Percentiles rank a stretch among this genome's conserved stretches.
Evolutionary conservation across 2,113 vertebrate genomes (phyloP).

Genomic region (Callipepla californica): DNA sequence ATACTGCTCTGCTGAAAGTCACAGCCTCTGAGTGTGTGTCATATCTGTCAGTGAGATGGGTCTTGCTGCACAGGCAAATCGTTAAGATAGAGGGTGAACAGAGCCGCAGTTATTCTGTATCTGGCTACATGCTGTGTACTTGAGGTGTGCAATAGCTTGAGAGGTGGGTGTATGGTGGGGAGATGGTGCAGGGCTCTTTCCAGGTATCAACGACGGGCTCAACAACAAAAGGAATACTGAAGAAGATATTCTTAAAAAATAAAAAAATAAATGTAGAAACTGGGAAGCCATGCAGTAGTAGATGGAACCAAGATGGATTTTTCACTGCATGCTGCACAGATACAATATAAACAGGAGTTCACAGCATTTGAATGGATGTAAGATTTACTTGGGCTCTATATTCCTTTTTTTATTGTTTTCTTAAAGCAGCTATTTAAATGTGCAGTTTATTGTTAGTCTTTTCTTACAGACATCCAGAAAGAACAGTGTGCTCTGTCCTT

Average conservation of each 20-base stretch:
- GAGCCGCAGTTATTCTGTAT: not conserved
- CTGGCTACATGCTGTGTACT: rapidly evolving
- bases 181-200: not conserved
- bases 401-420: not conserved
- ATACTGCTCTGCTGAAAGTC: not conserved
- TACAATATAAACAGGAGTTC: not conserved
- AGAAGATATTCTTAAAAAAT: not conserved
- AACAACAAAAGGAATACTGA: not conserved
- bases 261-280: not conserved
- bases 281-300: not conserved
- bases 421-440: not conserved
- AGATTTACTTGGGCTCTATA: not conserved
- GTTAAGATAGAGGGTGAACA: not conserved
- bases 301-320: not conserved
- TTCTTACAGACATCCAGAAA: not conserved
- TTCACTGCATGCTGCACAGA: not conserved
- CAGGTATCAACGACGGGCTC: not conserved
- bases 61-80: not conserved
- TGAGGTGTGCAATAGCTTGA: not conserved
- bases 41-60: not conserved
- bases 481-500: not conserved
- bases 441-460: not conserved
- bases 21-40: not conserved
- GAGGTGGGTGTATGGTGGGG: rapidly evolving
- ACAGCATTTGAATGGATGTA: not conserved